Evolutionary conservation across 35 echinoderm and acorn worm species (phyloP).

Genomic region (Ophioderma brevispina): DNA sequence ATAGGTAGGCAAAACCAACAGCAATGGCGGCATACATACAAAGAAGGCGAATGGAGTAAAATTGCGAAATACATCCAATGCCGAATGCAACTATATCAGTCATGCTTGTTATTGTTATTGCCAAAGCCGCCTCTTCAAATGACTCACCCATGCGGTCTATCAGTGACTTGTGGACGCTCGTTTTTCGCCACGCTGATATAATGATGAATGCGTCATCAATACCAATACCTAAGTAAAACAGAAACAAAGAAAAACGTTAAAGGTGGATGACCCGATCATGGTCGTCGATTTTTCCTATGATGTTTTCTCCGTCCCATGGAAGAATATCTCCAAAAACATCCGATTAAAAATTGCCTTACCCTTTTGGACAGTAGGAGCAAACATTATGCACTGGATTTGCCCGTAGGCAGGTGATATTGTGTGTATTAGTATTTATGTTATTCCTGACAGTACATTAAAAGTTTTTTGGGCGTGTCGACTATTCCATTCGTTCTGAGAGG

Average conservation of each 20-base stretch:
- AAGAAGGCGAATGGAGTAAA: conserved; percentile 39
- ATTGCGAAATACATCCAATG: conserved; percentile 28
- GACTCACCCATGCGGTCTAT: conserved; percentile 40
- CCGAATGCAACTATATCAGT: conserved; percentile 57
- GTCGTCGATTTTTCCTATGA: too few relatives aligned
- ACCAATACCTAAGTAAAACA: conserved; percentile 66
- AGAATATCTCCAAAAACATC: too few relatives aligned
- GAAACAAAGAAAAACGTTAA: neutral
- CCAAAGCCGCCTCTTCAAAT: conserved; percentile 42
- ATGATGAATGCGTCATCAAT: conserved; percentile 70
- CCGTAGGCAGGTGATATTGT: too few relatives aligned
- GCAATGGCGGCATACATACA: conserved; percentile 47
- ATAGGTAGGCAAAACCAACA: conserved; percentile 48
- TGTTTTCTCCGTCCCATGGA: too few relatives aligned
- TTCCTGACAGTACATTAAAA: too few relatives aligned
- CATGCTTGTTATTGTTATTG: conserved; percentile 63
- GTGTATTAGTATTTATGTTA: too few relatives aligned
- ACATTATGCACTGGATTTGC: too few relatives aligned
- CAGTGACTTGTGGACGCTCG: neutral
- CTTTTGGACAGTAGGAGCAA: too few relatives aligned
- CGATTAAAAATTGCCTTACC: too few relatives aligned
- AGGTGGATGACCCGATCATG: too few relatives aligned
- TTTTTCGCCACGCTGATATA: conserved; percentile 46
- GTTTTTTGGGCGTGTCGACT: too few relatives aligned
- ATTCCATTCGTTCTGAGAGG: too few relatives aligned